Conservation (phyloP, 2,888 invertebrate species). For the Aethes cnicana region DNA sequence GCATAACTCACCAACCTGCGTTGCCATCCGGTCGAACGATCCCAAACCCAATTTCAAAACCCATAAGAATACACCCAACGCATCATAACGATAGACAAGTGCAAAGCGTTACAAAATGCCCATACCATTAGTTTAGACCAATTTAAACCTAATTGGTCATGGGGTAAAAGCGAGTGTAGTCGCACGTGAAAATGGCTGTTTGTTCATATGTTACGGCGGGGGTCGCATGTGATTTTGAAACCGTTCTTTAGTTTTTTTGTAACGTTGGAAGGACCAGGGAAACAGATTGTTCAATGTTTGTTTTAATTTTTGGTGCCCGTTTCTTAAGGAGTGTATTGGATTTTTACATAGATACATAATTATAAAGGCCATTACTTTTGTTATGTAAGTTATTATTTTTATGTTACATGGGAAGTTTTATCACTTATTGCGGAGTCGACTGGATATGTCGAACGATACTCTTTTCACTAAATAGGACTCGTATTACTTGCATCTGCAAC, state of each 20-base stretch:
- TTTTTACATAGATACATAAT: too few relatives aligned
- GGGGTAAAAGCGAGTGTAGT: conserved; percentile 1
- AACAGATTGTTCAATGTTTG: conserved; percentile 20
- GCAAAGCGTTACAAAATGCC: conserved; percentile 50
- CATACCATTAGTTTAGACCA: background rate
- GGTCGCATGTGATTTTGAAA: conserved; percentile 58
- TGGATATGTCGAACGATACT: too few relatives aligned
- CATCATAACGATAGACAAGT: conserved; percentile 56
- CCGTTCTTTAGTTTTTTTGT: conserved; percentile 21
- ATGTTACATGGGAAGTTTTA: too few relatives aligned
- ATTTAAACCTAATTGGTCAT: background rate
- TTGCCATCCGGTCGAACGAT: conserved; percentile 31
- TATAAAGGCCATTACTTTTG: too few relatives aligned
- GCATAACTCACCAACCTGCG: conserved; percentile 50
- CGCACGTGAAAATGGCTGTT: conserved; percentile 48
- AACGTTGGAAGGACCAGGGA: conserved; percentile 8
- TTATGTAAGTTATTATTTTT: too few relatives aligned
- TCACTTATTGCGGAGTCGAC: too few relatives aligned
- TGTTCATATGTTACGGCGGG: conserved; percentile 72
- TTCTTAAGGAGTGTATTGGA: too few relatives aligned
- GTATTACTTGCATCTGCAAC: too few relatives aligned
- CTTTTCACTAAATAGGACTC: too few relatives aligned
- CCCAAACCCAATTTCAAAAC: conserved; percentile 36
- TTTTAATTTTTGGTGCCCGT: background rate
- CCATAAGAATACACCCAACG: conserved; percentile 30